Percentiles rank a stretch among this genome's conserved stretches.
Evolutionary conservation across 2,113 vertebrate species (phyloP).

Genomic region (Chlamydotis undulata): DNA sequence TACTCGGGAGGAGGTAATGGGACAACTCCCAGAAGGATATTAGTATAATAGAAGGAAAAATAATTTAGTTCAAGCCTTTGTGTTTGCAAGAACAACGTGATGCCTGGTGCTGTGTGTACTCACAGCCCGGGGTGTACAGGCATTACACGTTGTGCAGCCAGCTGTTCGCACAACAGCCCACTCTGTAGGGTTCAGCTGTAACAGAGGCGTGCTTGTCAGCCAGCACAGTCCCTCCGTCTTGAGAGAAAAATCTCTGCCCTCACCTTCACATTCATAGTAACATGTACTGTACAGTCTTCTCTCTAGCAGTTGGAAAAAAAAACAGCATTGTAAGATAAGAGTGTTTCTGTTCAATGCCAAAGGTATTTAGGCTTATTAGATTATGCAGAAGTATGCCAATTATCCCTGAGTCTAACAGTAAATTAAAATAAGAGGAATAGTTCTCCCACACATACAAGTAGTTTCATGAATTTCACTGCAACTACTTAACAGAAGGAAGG

Average conservation of each 20-base stretch:
- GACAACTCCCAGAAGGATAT: background rate
- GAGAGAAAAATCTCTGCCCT: background rate
- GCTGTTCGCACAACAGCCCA: background rate
- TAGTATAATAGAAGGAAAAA: background rate
- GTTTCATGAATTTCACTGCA: background rate
- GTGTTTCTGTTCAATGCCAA: background rate
- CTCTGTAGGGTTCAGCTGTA: background rate
- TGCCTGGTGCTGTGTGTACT: background rate
- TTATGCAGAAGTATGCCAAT: background rate
- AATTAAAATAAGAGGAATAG: background rate
- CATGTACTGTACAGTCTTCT: background rate
- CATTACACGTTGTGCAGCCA: background rate
- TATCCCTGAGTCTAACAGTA: conserved; percentile 39
- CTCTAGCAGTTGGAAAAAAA: background rate
- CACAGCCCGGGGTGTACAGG: background rate
- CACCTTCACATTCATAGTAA: background rate
- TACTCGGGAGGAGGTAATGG: background rate
- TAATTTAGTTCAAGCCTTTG: background rate
- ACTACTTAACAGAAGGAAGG: background rate
- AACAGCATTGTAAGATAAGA: background rate
- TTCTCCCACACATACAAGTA: background rate
- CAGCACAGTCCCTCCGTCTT: background rate
- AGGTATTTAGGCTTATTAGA: background rate
- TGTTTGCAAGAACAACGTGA: background rate
- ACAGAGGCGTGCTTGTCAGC: background rate